Conservation (phyloP, 2,797 vertebrate species). For the Pantherophis alleghaniensis region DNA sequence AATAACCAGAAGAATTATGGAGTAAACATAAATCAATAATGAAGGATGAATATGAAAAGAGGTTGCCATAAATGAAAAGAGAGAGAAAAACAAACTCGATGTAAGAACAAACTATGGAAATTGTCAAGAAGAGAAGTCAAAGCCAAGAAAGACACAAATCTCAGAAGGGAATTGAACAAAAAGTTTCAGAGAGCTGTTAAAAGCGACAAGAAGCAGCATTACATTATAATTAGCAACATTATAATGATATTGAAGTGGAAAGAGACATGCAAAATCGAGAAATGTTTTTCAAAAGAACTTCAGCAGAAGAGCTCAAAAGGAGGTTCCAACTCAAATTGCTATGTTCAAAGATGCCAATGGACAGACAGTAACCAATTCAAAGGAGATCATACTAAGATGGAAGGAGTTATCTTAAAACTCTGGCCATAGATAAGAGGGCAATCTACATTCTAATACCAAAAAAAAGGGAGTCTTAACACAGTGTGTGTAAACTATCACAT, state of each 20-base stretch:
- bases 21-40: background rate
- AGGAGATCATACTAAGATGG: background rate
- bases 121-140: background rate
- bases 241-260: background rate
- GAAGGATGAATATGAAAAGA: background rate
- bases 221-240: background rate
- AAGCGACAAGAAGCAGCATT: background rate
- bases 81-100: background rate
- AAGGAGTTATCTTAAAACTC: background rate
- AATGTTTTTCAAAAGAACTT: background rate
- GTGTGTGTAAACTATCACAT: background rate
- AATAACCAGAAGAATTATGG: background rate
- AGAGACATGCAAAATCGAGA: background rate
- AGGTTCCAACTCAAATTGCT: background rate
- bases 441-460: background rate
- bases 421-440: background rate
- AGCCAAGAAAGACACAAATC: background rate
- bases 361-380: background rate
- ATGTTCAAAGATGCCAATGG: background rate
- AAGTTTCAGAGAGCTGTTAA: background rate
- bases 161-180: background rate
- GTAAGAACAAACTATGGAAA: background rate
- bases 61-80: background rate
- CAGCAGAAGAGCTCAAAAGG: background rate
- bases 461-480: background rate